A percentile compares a stretch with the other conserved stretches of the same genome.
These are phyloP conservation scores for Anorthoa munda DNA, from an alignment of 2,888 invertebrate genomes.

Conservation along the genomic window DNA sequence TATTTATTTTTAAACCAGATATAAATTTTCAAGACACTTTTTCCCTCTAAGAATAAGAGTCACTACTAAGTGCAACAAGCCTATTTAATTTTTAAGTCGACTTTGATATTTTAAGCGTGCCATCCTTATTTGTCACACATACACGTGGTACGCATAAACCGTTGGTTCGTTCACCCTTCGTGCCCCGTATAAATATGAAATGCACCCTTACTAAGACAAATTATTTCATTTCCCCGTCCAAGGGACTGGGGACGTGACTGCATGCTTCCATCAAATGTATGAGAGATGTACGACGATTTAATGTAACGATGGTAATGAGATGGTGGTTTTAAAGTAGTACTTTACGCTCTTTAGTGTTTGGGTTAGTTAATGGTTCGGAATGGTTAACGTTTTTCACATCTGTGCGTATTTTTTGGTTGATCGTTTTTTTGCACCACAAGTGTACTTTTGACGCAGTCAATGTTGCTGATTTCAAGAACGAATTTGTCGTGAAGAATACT, in stretches of 20 bases:
- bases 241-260: slow-evolving; percentile 87
- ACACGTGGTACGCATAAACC: slow-evolving; percentile 72
- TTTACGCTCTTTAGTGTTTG: slow-evolving; percentile 61
- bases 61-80: slow-evolving; percentile 22
- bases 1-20: background rate
- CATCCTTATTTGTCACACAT: slow-evolving; percentile 61
- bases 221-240: slow-evolving; percentile 90
- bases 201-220: slow-evolving; percentile 90
- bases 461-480: background rate
- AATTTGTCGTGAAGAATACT: background rate
- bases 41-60: slow-evolving; percentile 9
- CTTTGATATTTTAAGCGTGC: slow-evolving; percentile 55
- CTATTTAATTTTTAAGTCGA: slow-evolving; percentile 44
- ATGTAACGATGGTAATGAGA: slow-evolving; percentile 79
- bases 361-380: slow-evolving; percentile 51
- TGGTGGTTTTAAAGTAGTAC: slow-evolving; percentile 67
- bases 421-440: slow-evolving; percentile 2
- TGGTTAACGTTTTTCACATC: slow-evolving; percentile 44
- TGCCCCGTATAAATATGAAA: slow-evolving; percentile 85
- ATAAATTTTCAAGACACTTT: background rate
- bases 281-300: slow-evolving; percentile 80
- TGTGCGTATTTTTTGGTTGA: slow-evolving; percentile 24
- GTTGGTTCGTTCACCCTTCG: slow-evolving; percentile 83
- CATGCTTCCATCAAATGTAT: slow-evolving; percentile 82
- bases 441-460: background rate